These are phyloP conservation scores for Orgyia antiqua DNA, from an alignment of 2,888 invertebrate genomes.

Conservation along the genomic window DNA sequence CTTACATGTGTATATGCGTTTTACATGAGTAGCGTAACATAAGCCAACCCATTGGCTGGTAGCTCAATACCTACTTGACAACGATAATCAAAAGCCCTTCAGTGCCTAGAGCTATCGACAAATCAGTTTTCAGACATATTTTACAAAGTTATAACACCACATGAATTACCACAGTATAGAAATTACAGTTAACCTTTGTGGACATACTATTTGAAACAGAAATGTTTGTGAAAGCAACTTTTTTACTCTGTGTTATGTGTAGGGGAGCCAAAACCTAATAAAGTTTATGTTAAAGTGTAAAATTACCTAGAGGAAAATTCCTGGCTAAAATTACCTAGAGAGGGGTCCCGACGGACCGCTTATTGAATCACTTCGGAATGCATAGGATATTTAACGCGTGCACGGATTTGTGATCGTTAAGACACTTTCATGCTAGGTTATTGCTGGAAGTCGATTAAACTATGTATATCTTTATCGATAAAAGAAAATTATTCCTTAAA, in stretches of 20 bases:
- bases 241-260: background rate
- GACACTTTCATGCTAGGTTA: slow-evolving; percentile 33
- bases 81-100: background rate
- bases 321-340: slow-evolving; percentile 47
- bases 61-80: background rate
- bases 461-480: too few species aligned
- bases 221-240: too few species aligned
- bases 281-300: background rate
- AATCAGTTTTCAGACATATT: background rate
- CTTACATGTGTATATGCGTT: too few species aligned
- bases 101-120: background rate
- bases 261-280: background rate
- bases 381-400: slow-evolving; percentile 58
- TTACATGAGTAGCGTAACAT: background rate
- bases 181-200: too few species aligned
- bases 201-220: too few species aligned
- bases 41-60: background rate
- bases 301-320: background rate
- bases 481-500: too few species aligned
- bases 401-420: slow-evolving; percentile 31
- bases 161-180: background rate
- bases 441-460: background rate
- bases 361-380: slow-evolving; percentile 62
- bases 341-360: slow-evolving; percentile 42
- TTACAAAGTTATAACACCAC: background rate